phyloP scores from a whole-genome alignment of 2,797 vertebrate species.

The Malacoraja senta region DNA sequence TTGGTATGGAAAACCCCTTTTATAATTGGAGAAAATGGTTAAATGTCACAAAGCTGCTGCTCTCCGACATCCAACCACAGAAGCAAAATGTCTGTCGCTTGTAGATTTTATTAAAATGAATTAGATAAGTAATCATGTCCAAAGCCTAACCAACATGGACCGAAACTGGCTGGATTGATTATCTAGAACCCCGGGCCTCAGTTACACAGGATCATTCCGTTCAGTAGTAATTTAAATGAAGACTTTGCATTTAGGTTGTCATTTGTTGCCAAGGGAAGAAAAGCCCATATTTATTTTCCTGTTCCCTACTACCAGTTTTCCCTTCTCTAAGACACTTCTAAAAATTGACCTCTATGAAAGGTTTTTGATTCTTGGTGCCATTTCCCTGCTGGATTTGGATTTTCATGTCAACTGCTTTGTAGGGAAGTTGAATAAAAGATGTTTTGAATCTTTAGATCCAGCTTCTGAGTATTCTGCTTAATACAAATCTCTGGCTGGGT shows the following conservation, averaged over 20 bases:
- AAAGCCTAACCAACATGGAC: background rate
- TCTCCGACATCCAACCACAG: background rate
- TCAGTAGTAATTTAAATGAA: background rate
- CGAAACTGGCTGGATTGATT: too few relatives aligned
- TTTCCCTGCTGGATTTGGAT: too few relatives aligned
- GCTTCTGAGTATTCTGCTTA: too few relatives aligned
- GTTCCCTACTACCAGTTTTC: background rate
- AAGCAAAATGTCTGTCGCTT: background rate
- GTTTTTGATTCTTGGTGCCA: too few relatives aligned
- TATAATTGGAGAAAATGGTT: background rate
- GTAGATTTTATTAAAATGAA: background rate
- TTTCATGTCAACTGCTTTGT: too few relatives aligned
- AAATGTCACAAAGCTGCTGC: background rate
- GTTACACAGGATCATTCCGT: background rate
- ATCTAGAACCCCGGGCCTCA: background rate
- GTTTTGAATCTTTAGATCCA: too few relatives aligned
- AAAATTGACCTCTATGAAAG: background rate
- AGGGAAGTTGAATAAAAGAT: too few relatives aligned
- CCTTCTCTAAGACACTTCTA: background rate
- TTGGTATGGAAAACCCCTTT: background rate
- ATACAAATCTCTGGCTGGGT: too few relatives aligned
- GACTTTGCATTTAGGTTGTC: background rate
- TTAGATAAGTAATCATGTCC: background rate
- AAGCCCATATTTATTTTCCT: too few relatives aligned
- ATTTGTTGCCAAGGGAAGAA: background rate